These are phyloP conservation scores for Diabrotica undecimpunctata DNA, from an alignment of 1,140 invertebrate genomes.

Conservation along the genomic window DNA sequence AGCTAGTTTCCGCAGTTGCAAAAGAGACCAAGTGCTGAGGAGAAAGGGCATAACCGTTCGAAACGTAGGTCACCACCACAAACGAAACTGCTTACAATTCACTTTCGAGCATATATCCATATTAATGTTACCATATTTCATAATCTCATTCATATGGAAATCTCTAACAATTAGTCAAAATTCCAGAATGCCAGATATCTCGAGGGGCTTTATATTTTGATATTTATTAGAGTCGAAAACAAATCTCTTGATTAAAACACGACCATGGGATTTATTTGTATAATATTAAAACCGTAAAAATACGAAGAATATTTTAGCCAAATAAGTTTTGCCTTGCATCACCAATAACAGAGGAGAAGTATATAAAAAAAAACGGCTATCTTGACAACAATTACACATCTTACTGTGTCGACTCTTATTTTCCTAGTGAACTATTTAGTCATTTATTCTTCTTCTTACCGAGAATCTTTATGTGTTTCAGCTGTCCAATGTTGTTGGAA, in stretches of 20 bases:
- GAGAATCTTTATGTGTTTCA: no score
- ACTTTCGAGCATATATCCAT: conserved; percentile 48
- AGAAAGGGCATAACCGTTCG: conserved; percentile 10
- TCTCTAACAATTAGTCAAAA: conserved; percentile 50
- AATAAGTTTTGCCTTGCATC: no score
- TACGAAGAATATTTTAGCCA: neutral
- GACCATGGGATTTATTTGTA: no score
- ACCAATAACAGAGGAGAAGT: no score
- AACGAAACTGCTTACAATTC: conserved; percentile 42
- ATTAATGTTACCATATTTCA: conserved; percentile 51
- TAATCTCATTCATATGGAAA: conserved; percentile 51
- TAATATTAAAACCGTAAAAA: neutral
- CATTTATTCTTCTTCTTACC: no score
- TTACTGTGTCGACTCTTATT: no score
- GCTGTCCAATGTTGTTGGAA: no score
- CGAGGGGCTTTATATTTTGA: neutral
- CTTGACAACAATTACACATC: no score
- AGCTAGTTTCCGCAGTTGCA: no score
- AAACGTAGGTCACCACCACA: conserved; percentile 35
- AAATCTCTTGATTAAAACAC: neutral
- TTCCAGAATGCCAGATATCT: conserved; percentile 31
- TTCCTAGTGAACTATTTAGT: no score
- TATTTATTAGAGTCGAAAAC: neutral
- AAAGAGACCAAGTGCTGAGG: no score
- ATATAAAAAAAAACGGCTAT: no score